Conservation (phyloP, 2,113 vertebrate genomes). For the Peromyscus polionotus region DNA sequence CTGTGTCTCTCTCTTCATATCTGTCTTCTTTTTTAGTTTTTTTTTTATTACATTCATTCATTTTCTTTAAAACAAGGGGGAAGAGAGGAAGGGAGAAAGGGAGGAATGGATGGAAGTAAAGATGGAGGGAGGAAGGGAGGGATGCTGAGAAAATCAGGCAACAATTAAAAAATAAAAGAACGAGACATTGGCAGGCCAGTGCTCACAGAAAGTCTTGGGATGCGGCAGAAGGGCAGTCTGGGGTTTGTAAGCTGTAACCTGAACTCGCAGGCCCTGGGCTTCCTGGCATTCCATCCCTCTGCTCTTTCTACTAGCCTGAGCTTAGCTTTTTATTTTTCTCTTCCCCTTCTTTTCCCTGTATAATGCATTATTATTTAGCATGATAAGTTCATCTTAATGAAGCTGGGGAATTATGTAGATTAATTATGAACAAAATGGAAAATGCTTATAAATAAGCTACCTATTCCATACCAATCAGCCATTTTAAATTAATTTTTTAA, state of each 20-base stretch:
- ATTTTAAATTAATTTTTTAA: conserved; percentile 38
- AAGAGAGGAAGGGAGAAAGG: background rate
- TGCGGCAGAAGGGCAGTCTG: background rate
- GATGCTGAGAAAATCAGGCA: background rate
- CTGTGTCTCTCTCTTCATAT: background rate
- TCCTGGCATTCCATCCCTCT: background rate
- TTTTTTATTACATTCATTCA: background rate
- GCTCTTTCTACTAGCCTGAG: background rate
- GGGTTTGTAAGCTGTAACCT: accelerated
- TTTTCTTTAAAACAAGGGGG: background rate
- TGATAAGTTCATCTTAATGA: background rate
- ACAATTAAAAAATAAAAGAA: too few species aligned
- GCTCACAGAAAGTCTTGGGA: background rate
- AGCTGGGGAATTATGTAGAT: background rate
- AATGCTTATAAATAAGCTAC: background rate
- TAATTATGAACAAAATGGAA: background rate
- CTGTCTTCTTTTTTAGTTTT: background rate
- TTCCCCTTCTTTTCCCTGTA: background rate
- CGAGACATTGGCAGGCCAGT: background rate
- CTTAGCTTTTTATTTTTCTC: background rate
- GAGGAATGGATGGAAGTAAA: too few species aligned
- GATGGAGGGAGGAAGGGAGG: background rate
- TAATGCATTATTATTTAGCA: background rate
- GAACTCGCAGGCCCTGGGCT: background rate
- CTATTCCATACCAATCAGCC: background rate